Conservation (phyloP, 2,888 invertebrate species). For the Ectropis crepuscularia region DNA sequence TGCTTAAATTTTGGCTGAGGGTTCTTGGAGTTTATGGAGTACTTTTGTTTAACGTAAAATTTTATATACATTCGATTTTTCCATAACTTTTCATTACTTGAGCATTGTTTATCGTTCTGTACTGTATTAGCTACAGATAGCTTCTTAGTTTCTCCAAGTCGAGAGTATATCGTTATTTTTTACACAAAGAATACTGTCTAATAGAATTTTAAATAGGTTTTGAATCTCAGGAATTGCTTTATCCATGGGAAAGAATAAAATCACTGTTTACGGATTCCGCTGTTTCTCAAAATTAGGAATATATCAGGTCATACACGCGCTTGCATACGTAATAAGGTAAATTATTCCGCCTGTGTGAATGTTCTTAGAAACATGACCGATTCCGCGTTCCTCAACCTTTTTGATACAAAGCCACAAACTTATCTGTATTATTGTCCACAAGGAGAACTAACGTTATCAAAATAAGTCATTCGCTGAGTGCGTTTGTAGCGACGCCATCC, state of each 20-base stretch:
- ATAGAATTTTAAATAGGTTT: background rate
- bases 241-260: background rate
- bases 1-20: background rate
- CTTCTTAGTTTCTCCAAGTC: background rate
- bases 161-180: too few relatives aligned
- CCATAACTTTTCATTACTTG: constrained; percentile 9
- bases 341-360: constrained; percentile 16
- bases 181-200: too few relatives aligned
- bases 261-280: constrained; percentile 5
- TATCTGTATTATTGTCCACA: too few relatives aligned
- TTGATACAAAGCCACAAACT: constrained; percentile 8
- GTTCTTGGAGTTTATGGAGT: background rate
- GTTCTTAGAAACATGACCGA: constrained; percentile 30
- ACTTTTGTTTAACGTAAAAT: constrained; percentile 1
- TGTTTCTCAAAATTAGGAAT: constrained; percentile 26
- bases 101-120: background rate
- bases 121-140: background rate
- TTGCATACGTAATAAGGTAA: constrained; percentile 26
- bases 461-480: too few relatives aligned
- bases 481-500: too few relatives aligned
- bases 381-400: constrained; percentile 36
- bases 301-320: constrained; percentile 21
- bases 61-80: constrained; percentile 16
- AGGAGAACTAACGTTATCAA: too few relatives aligned
- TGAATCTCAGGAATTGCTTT: background rate